phyloP scores from a whole-genome alignment of 2,113 vertebrate species.

The Ctenomys sociabilis region DNA sequence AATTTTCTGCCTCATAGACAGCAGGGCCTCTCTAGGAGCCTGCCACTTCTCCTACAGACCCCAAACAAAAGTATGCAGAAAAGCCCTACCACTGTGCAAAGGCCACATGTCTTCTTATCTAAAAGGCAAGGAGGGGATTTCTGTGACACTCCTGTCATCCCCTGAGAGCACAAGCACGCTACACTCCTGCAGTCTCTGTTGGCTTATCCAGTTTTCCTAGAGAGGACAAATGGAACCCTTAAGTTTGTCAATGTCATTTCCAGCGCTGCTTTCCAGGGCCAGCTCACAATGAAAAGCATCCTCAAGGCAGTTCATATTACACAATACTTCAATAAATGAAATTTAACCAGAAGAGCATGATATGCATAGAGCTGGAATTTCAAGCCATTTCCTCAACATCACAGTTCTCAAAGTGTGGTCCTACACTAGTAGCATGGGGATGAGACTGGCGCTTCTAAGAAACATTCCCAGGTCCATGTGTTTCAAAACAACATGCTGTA shows the following conservation, averaged over 20 bases:
- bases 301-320: neutral
- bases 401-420: neutral
- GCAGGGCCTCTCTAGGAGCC: constrained; percentile 38
- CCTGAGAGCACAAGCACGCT: fast-evolving
- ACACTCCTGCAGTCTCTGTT: neutral
- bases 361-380: neutral
- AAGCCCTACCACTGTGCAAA: neutral
- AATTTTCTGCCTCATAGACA: constrained; percentile 59
- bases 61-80: constrained; percentile 15
- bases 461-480: neutral
- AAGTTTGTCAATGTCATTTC: neutral
- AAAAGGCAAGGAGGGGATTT: neutral
- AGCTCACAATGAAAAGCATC: neutral
- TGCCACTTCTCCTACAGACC: constrained; percentile 25
- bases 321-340: neutral
- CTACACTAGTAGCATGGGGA: fast-evolving
- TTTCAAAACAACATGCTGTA: neutral
- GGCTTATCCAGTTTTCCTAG: neutral
- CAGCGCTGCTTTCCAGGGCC: neutral
- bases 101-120: constrained; percentile 15
- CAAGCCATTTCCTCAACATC: neutral
- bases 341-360: neutral
- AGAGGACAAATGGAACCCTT: neutral
- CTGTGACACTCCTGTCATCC: neutral
- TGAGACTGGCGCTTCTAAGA: neutral